Percentiles rank a stretch among this genome's conserved stretches.
Conservation (phyloP, 1,140 invertebrate genomes). For the Phymastichus coffea region DNA sequence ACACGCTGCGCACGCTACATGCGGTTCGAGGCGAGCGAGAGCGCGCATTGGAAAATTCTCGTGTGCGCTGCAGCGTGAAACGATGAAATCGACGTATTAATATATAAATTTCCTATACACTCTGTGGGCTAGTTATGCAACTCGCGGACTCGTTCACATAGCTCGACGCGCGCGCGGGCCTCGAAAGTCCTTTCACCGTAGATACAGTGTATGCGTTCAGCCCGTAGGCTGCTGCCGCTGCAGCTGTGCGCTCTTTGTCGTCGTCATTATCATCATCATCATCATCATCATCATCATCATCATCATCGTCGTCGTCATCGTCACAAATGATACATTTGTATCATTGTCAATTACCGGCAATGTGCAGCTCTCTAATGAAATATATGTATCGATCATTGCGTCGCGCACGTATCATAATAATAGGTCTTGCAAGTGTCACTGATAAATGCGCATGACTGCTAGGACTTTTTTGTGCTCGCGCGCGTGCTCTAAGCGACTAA, state of each 20-base stretch:
- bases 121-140: conserved; percentile 9
- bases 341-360: not conserved
- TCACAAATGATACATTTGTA: conserved; percentile 18
- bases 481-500: not conserved
- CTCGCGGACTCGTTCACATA: conserved; percentile 11
- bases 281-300: no score
- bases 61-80: not conserved
- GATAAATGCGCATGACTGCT: conserved; percentile 18
- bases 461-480: not conserved
- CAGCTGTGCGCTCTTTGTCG: not conserved
- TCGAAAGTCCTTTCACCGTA: conserved; percentile 14
- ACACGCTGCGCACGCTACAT: no score
- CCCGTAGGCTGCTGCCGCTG: not conserved
- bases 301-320: no score
- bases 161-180: not conserved
- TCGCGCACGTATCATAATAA: no score
- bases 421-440: conserved; percentile 22
- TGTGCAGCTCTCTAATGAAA: no score
- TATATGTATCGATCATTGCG: no score
- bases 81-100: conserved; percentile 16
- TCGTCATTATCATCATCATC: conserved; percentile 18
- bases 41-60: no score
- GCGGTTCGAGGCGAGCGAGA: no score
- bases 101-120: conserved; percentile 12
- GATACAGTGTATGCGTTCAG: no score